A percentile compares a stretch with the other conserved stretches of the same genome.
Conservation (phyloP, 2,888 invertebrate genomes). For the Gasteruption jaculator region DNA sequence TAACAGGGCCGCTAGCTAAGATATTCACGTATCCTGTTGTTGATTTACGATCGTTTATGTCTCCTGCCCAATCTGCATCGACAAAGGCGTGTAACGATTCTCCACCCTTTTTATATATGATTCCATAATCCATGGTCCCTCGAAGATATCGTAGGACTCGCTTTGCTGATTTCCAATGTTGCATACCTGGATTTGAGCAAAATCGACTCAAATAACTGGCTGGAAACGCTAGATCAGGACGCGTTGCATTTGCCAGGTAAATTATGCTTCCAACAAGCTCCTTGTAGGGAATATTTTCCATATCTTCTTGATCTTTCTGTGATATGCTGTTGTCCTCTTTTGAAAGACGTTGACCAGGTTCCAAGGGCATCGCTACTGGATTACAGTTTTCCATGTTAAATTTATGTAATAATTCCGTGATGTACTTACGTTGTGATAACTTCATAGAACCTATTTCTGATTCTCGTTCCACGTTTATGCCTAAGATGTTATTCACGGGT, state of each 20-base stretch:
- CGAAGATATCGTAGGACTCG: slow-evolving; percentile 21
- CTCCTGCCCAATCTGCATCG: slow-evolving; percentile 22
- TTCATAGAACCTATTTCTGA: slow-evolving; percentile 11
- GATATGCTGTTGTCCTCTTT: slow-evolving; percentile 12
- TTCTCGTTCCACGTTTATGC: slow-evolving; percentile 14
- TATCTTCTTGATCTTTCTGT: slow-evolving; percentile 16
- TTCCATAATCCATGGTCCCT: slow-evolving; percentile 18
- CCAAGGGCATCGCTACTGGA: slow-evolving; percentile 22
- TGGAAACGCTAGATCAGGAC: slow-evolving; percentile 24
- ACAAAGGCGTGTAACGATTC: slow-evolving; percentile 15
- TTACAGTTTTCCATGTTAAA: slow-evolving; percentile 14
- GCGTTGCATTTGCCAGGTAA: slow-evolving; percentile 23
- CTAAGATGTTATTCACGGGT: slow-evolving; percentile 13
- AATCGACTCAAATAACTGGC: slow-evolving; percentile 22
- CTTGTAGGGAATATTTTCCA: slow-evolving; percentile 21
- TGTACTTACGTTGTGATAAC: slow-evolving; percentile 12
- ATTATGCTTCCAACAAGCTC: slow-evolving; percentile 25
- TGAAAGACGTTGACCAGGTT: slow-evolving; percentile 21
- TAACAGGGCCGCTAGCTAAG: slow-evolving; percentile 8
- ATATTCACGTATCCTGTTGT: slow-evolving; percentile 18
- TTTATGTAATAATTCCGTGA: slow-evolving; percentile 11
- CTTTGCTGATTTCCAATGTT: slow-evolving; percentile 23
- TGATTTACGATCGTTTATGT: slow-evolving; percentile 20
- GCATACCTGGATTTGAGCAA: slow-evolving; percentile 10
- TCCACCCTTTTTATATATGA: slow-evolving; percentile 17